Evolutionary conservation across 2,797 vertebrate species (phyloP), one percentile per base, ranked within the genome.

Genomic region (Sebastes goodei): DNA sequence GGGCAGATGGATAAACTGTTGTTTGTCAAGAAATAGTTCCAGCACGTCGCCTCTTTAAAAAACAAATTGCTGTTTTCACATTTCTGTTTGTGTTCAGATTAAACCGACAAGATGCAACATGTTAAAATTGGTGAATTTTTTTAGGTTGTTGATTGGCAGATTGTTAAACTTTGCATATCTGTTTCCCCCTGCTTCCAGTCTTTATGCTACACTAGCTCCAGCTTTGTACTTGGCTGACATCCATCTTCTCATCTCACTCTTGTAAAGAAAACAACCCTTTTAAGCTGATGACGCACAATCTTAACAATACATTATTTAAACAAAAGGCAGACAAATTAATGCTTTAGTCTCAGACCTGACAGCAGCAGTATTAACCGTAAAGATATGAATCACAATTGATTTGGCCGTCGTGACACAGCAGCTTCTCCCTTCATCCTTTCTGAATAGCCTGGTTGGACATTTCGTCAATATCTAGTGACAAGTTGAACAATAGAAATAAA

Each of bases 321-420:
- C 59, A 57, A 83, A 71, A 75, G 29, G n/a, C 49, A 20, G 11
- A 7, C 2, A 6, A 70, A 59, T 6, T 20, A 49, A 62, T 4
- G 25, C 2, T 1, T 68, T 2, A 25, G 55, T 52, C 55, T 11
- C 7, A 27, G 57, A 3, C 60, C 42, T 60, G 38, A 78, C 29
- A 78, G 63, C 66, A 77, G 25, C 68, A 6, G 46, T 15, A 71
- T 56, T 71, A 74, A 63, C 69, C 30, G 80, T 68, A 38, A 25
- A 66, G 72, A 83, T 60, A 69, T 66, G 71, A 85, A 87, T 83
- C 77, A 65, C 53, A 59, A 89, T 87, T 56, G 86, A 89, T 88
- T 87, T 78, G 57, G 4, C 38, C 38, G 71, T 56, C 67, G 0
- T 35, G 61, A 75, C 71, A 21, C 14, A 25, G 67, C 74, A 67